Percentiles rank a stretch among this genome's conserved stretches.
Conservation (phyloP, 2,797 vertebrate species). For the Myotis vivesi region DNA sequence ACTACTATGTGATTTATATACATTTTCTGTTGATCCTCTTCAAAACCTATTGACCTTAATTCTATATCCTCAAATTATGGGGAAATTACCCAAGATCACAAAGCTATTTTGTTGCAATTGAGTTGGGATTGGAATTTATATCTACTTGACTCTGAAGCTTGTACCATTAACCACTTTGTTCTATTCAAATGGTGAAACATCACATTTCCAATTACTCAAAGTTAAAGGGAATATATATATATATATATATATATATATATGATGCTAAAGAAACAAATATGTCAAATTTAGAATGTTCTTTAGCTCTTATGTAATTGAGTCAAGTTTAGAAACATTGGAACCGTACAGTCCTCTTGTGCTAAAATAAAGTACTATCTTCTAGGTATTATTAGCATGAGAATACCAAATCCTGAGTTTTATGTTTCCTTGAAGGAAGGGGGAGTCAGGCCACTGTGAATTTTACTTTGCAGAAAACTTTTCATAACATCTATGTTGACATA, state of each 20-base stretch:
- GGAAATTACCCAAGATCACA: not conserved
- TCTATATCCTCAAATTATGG: not conserved
- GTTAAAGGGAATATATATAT: slow-evolving; percentile 10
- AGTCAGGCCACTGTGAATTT: not conserved
- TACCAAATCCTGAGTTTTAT: not conserved
- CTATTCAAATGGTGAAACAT: not conserved
- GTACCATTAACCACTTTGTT: not conserved
- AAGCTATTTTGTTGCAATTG: not conserved
- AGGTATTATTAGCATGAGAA: not conserved
- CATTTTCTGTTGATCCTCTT: not conserved
- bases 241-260: not conserved
- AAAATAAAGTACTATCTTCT: not conserved
- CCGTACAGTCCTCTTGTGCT: not conserved
- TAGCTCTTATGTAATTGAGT: not conserved
- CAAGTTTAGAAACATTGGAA: not conserved
- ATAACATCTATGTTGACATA: not conserved
- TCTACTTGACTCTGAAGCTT: not conserved
- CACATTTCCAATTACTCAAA: slow-evolving; percentile 4
- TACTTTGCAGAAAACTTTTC: not conserved
- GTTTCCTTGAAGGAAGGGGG: not conserved
- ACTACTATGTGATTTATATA: not conserved
- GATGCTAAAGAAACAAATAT: slow-evolving; percentile 1
- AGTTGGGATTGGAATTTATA: not conserved
- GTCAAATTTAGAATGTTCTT: not conserved
- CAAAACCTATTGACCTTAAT: not conserved